Percentiles rank a stretch among this genome's conserved stretches.
phyloP scores from a whole-genome alignment of 1,140 invertebrate species.

The Drosophila lowei region DNA sequence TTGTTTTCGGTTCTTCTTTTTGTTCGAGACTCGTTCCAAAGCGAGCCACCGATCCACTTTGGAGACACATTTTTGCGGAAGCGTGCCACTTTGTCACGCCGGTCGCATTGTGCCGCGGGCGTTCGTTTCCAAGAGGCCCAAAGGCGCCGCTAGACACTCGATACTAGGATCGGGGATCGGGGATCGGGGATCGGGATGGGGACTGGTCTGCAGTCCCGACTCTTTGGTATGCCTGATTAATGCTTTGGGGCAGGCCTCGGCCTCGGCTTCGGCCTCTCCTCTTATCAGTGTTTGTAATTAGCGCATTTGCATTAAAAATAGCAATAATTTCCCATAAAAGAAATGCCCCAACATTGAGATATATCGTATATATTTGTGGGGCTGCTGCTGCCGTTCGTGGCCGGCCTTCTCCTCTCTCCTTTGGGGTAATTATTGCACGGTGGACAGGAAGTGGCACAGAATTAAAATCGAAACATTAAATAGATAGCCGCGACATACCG shows the following conservation, averaged over 20 bases:
- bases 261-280: constrained; percentile 21
- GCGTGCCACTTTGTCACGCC: constrained; percentile 76
- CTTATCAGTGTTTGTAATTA: constrained; percentile 82
- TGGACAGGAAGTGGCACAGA: constrained; percentile 70
- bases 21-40: constrained; percentile 6
- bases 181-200: not conserved
- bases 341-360: constrained; percentile 59
- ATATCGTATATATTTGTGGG: constrained; percentile 31
- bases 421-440: constrained; percentile 49
- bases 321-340: constrained; percentile 80
- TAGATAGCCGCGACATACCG: constrained; percentile 61
- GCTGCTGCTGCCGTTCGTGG: too few species aligned
- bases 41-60: constrained; percentile 29
- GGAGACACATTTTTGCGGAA: constrained; percentile 74
- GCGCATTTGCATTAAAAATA: constrained; percentile 82
- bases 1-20: constrained; percentile 65
- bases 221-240: constrained; percentile 68
- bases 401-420: constrained; percentile 12
- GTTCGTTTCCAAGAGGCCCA: constrained; percentile 52
- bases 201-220: constrained; percentile 4
- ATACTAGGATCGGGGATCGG: constrained; percentile 5
- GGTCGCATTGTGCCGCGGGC: constrained; percentile 72
- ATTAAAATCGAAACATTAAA: constrained; percentile 77
- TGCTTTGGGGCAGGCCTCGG: constrained; percentile 38
- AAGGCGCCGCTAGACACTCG: constrained; percentile 62